A percentile compares a stretch with the other conserved stretches of the same genome.
Evolutionary conservation across 2,797 vertebrate species (phyloP).

Genomic region (Uromys caudimaculatus): DNA sequence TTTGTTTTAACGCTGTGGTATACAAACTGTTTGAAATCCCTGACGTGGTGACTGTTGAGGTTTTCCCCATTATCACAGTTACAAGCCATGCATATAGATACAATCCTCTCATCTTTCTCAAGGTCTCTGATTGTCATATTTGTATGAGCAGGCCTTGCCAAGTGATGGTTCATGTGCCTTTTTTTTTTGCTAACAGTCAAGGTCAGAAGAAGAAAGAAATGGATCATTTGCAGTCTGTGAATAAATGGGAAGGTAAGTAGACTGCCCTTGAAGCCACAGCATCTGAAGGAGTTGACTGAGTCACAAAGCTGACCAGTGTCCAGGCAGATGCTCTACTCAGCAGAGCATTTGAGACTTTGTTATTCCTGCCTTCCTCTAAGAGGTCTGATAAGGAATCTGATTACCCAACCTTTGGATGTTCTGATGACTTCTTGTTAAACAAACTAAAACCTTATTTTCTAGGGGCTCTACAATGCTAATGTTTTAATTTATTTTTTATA

Average conservation of each 20-base stretch:
- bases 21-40: constrained; percentile 15
- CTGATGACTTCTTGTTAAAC: neutral
- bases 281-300: neutral
- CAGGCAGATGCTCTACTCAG: neutral
- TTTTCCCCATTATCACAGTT: neutral
- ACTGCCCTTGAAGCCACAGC: neutral
- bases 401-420: neutral
- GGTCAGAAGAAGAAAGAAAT: neutral
- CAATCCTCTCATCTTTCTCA: neutral
- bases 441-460: neutral
- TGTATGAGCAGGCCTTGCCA: neutral
- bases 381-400: neutral
- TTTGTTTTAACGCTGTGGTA: neutral
- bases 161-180: neutral
- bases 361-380: neutral
- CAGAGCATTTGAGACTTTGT: neutral
- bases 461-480: constrained; percentile 5
- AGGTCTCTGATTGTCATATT: neutral
- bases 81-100: neutral
- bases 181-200: neutral
- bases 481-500: constrained; percentile 13
- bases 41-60: neutral
- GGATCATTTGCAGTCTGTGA: neutral
- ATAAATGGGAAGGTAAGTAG: neutral
- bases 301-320: neutral